Evolutionary conservation across 2,888 invertebrate genomes (phyloP).

Genomic region (Monochamus alternatus): DNA sequence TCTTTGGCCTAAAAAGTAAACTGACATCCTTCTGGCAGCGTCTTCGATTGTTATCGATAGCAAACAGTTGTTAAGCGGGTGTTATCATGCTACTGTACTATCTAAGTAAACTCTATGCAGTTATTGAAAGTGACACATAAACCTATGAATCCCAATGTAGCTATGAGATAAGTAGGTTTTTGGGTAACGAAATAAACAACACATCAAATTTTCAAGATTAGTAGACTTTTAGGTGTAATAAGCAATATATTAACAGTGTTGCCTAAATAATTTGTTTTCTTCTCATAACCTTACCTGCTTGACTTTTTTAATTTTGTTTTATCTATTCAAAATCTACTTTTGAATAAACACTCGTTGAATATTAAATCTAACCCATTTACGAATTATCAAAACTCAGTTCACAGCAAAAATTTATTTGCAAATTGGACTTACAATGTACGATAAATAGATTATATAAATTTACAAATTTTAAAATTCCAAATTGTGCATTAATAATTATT

Average conservation of each 20-base stretch:
- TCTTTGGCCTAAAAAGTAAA: no score
- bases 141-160: not conserved
- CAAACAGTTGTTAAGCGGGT: no score
- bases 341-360: no score
- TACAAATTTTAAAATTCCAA: constrained; percentile 71
- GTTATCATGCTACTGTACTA: not conserved
- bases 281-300: no score
- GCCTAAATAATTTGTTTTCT: no score
- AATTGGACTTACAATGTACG: constrained; percentile 61
- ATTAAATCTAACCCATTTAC: no score
- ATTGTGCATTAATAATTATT: constrained; percentile 66
- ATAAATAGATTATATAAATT: constrained; percentile 66
- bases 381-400: constrained; percentile 29
- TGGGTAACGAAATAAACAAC: not conserved
- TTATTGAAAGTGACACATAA: not conserved
- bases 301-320: no score
- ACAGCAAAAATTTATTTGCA: constrained; percentile 67
- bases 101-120: not conserved
- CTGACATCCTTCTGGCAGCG: no score
- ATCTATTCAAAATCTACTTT: no score
- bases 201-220: no score
- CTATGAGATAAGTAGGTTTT: constrained; percentile 6
- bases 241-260: not conserved
- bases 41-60: no score
- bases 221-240: not conserved